phyloP scores from a whole-genome alignment of 2,888 invertebrate genomes.

The Anthoptus insignis region DNA sequence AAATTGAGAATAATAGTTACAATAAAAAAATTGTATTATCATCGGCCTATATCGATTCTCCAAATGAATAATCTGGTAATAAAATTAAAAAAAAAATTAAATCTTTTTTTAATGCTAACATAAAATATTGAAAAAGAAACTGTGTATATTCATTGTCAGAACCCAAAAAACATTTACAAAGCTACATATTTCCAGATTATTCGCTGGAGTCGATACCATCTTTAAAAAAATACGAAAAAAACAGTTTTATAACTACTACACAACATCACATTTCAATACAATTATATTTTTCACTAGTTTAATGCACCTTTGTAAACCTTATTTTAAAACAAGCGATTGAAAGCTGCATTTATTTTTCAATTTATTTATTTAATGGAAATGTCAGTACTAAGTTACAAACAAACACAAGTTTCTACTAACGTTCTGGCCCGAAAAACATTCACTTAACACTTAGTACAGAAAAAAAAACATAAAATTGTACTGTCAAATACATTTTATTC shows the following conservation, averaged over 20 bases:
- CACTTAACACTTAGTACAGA: not conserved
- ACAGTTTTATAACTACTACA: slow-evolving; percentile 43
- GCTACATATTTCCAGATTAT: no score
- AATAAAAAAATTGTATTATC: no score
- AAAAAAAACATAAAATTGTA: not conserved
- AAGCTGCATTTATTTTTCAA: slow-evolving; percentile 30
- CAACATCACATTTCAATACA: slow-evolving; percentile 52
- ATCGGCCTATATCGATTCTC: no score
- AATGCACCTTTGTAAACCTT: slow-evolving; percentile 35
- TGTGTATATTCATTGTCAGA: no score
- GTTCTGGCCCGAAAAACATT: slow-evolving; percentile 6
- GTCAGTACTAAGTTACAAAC: slow-evolving; percentile 10
- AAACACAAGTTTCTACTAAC: not conserved
- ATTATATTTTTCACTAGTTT: slow-evolving; percentile 32
- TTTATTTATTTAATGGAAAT: slow-evolving; percentile 23
- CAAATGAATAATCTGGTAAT: no score
- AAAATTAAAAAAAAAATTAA: no score
- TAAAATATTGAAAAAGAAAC: no score
- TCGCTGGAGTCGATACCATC: no score
- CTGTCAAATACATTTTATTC: not conserved
- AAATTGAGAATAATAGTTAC: no score
- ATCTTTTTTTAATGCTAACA: no score
- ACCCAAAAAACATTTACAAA: no score
- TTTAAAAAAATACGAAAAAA: slow-evolving; percentile 23
- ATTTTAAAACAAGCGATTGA: slow-evolving; percentile 27